phyloP scores from a whole-genome alignment of 2,797 vertebrate genomes.

The Decapterus maruadsi region DNA sequence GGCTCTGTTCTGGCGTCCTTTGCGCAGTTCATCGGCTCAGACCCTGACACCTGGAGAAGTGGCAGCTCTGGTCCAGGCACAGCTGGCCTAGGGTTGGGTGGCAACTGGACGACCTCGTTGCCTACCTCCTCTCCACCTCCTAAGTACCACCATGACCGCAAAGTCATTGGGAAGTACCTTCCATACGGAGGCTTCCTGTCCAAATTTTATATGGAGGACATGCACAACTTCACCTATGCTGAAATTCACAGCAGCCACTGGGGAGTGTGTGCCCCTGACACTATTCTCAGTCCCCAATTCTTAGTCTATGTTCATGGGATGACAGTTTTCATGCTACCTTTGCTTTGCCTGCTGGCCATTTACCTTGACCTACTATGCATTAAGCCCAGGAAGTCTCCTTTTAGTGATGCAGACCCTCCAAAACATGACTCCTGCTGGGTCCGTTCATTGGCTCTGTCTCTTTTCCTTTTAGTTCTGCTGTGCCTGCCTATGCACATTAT shows the following conservation, averaged over 20 bases:
- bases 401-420: slow-evolving; percentile 39
- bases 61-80: neutral
- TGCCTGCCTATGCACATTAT: slow-evolving; percentile 85
- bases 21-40: slow-evolving; percentile 85
- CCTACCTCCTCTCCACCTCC: slow-evolving; percentile 44
- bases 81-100: slow-evolving; percentile 58
- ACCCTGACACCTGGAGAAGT: slow-evolving; percentile 67
- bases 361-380: slow-evolving; percentile 81
- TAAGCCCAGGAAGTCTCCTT: slow-evolving; percentile 65
- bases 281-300: slow-evolving; percentile 80
- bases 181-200: slow-evolving; percentile 86
- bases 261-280: slow-evolving; percentile 81
- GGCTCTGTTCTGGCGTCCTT: slow-evolving; percentile 85
- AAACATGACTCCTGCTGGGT: slow-evolving; percentile 65
- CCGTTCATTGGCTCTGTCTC: slow-evolving; percentile 77
- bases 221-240: slow-evolving; percentile 77
- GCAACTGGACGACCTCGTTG: slow-evolving; percentile 74
- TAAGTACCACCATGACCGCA: slow-evolving; percentile 63
- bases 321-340: slow-evolving; percentile 80
- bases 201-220: slow-evolving; percentile 82
- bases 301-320: slow-evolving; percentile 82
- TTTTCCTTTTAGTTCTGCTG: slow-evolving; percentile 84
- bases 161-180: slow-evolving; percentile 76
- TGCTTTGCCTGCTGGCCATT: slow-evolving; percentile 79
- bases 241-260: slow-evolving; percentile 83